Percentiles rank a stretch among this genome's conserved stretches.
Evolutionary conservation across 2,888 invertebrate species (phyloP).

Genomic region (Synergus japonicus): DNA sequence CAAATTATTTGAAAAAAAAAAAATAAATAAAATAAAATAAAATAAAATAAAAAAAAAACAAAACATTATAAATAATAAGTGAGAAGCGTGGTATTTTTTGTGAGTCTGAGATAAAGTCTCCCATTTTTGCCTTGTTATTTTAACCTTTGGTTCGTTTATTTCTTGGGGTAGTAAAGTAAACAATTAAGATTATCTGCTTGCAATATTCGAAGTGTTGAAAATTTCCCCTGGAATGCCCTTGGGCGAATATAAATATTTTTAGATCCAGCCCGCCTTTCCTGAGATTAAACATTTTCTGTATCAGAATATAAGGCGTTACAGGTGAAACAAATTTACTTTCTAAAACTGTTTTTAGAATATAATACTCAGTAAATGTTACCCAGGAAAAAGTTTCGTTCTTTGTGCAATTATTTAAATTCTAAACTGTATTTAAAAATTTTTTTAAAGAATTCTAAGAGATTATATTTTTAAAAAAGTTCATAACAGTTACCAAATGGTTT

Average conservation of each 20-base stretch:
- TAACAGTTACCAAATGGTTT: too few species aligned
- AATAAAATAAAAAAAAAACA: neutral
- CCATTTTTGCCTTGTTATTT: neutral
- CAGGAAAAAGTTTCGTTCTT: too few species aligned
- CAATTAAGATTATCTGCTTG: neutral
- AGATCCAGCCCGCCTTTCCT: neutral
- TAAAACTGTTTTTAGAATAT: neutral
- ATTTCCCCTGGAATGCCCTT: neutral
- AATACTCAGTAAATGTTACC: too few species aligned
- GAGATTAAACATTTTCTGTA: neutral
- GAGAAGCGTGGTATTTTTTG: too few species aligned
- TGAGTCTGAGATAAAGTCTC: too few species aligned
- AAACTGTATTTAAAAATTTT: too few species aligned
- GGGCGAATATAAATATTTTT: neutral
- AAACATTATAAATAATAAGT: neutral
- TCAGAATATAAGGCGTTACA: neutral
- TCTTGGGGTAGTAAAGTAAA: neutral
- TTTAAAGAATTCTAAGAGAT: too few species aligned
- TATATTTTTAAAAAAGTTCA: too few species aligned
- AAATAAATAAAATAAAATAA: too few species aligned
- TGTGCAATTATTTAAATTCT: too few species aligned
- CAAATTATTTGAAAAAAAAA: too few species aligned
- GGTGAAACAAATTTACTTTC: neutral
- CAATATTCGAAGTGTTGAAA: neutral
- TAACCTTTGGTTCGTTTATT: neutral